Base-by-base conservation (phyloP, 2,888 invertebrate species). In the Listrodromus nycthemerus region DNA sequence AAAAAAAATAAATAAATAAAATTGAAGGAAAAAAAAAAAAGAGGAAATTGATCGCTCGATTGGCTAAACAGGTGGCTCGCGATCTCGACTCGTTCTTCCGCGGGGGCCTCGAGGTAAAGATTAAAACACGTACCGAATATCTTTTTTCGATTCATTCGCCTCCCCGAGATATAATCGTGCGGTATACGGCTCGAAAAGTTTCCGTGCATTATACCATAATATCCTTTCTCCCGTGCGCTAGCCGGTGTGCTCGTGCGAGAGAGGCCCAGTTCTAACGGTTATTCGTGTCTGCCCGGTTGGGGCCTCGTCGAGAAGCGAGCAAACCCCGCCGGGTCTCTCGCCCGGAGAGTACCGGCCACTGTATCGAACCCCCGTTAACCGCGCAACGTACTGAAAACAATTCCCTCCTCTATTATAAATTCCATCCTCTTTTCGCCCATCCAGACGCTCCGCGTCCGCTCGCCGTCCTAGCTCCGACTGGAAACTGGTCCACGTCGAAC, bases 301-400 rank as follows among this genome's bases (percentile, higher is more conserved):
- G 67, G 66, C 65, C 48, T 27, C 19, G 21, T 19, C n/a, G 76
- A 37, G 76, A 66, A 76, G 52, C 76, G 66, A 86, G 84, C 71
- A 73, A 73, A 80, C 73, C 76, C 75, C 77, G 76, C 76, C 78
- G 80, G 81, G 85, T 67, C 41, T 81, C 81, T 61, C 77, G 78
- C 37, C 85, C 61, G 2, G 30, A 30, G 58, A 58, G 58, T 58
- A 16, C 78, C 71, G 78, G 76, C 58, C 58, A 58, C 58, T 58
- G 24, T 58, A 58, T 58, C 74, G 74, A 86, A 86, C 65, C 73
- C 77, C 78, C 82, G 80, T 76, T 67, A 67, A 76, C 76, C 67
- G 41, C 16, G 27, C 13, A 41, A n/a, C 21, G 66, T 58, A 76
- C 76, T 76, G 41, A 67, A 76, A 55, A 67, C 67, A 55, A 67